phyloP scores from a whole-genome alignment of 1,140 invertebrate species.

The Oncopeltus fasciatus region DNA sequence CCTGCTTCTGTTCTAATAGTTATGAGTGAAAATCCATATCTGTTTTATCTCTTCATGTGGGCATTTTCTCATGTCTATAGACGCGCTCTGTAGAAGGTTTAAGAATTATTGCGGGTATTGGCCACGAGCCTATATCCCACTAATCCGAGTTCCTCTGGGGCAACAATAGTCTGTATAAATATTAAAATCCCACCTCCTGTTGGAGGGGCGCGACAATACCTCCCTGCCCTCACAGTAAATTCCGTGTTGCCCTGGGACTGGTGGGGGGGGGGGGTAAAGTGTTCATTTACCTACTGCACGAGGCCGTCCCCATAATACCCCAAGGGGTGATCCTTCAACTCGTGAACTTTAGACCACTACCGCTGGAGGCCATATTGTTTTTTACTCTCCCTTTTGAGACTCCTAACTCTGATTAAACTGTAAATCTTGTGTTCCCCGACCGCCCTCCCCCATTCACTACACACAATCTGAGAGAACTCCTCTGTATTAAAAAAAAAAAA shows the following conservation, averaged over 20 bases:
- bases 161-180: too few relatives aligned
- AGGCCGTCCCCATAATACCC: not conserved
- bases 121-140: too few relatives aligned
- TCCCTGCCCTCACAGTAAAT: not conserved
- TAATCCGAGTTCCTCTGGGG: too few relatives aligned
- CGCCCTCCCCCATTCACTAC: not conserved
- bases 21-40: too few relatives aligned
- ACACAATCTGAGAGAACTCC: not conserved
- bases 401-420: not conserved
- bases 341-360: not conserved
- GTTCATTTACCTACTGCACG: not conserved
- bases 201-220: too few relatives aligned
- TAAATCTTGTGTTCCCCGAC: not conserved
- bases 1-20: too few relatives aligned
- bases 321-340: not conserved
- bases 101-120: too few relatives aligned
- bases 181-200: too few relatives aligned
- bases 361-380: not conserved
- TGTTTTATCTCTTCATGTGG: too few relatives aligned
- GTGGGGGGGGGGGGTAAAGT: not conserved
- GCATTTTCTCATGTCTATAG: too few relatives aligned
- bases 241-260: not conserved
- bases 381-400: not conserved
- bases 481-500: not conserved
- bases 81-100: too few relatives aligned